phyloP scores from a whole-genome alignment of 2,797 vertebrate genomes.

The Urocyon cinereoargenteus region DNA sequence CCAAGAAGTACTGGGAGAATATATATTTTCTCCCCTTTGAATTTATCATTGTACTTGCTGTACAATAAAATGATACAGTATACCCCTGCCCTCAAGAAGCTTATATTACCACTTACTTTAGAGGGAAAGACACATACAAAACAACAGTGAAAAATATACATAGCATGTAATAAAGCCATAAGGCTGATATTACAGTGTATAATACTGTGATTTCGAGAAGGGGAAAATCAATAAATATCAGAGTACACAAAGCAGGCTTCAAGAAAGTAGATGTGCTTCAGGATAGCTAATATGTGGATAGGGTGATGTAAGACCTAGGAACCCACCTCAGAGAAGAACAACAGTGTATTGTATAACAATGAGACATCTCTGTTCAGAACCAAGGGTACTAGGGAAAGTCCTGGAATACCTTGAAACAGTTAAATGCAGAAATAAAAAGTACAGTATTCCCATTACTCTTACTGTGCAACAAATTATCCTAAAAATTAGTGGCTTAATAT shows the following conservation, averaged over 20 bases:
- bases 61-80: background rate
- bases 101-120: background rate
- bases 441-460: background rate
- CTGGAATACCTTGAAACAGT: slow-evolving; percentile 14
- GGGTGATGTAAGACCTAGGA: background rate
- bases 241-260: background rate
- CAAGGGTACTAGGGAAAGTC: background rate
- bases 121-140: background rate
- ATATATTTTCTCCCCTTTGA: background rate
- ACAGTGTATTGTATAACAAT: background rate
- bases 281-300: background rate
- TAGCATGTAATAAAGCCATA: background rate
- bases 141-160: background rate
- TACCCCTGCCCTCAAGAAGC: background rate
- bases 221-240: background rate
- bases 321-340: background rate
- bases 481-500: background rate
- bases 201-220: background rate
- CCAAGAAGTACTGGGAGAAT: background rate
- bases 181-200: background rate
- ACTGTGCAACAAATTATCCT: background rate
- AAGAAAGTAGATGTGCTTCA: background rate
- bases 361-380: background rate
- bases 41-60: background rate
- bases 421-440: slow-evolving; percentile 10